Base-by-base conservation (phyloP, 1,140 invertebrate species). In the Aleiodes sp. region DNA sequence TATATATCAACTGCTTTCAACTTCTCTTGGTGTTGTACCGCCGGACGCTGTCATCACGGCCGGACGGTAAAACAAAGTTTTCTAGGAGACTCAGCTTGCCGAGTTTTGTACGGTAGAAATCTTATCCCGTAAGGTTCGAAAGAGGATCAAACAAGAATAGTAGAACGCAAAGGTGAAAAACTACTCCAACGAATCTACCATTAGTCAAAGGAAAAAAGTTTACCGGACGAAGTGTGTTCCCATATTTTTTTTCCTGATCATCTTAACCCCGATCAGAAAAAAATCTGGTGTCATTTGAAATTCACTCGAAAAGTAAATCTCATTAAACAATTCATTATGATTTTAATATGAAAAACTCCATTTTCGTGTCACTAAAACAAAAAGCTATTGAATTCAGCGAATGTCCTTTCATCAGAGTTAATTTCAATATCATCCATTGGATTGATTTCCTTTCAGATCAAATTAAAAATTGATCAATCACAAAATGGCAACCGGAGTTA, bases 31-130 rank as follows among this genome's bases (percentile, higher is more conserved):
- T 19, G 46, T 56, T 56, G 16, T 56, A 37, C 57, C 35, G 60
- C 65, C 35, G 65, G 61, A 65, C 39, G 37, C 52, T 68, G 68
- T 72, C 66, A 72, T 72, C 66, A 68, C 43, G 26, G 39, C 24
- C 60, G 60, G 52, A 19, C 66, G 56, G 63, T 52, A 65, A 72
- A 72, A 72, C 70, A 72, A 72, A 72, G 66, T 72, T 68, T 68
- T 68, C 28, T 19, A 56, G 62, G 39, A 62, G 35, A 65, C 33
- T 43, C 28, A 60, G 19, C 63, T 21, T 21, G 39, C 21, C 9
- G 57, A 66, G 57, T 70, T 70, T 66, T 57, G 14, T 12, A 41
- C n/a, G 46, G 37, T 46, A 29, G 28, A 70, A 70, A 70, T 63
- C 60, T 64, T 60, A 62, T 52, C 35, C 33, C n/a, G 31, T 31